Conservation (phyloP, 1,140 invertebrate species). For the Araneus ventricosus region DNA sequence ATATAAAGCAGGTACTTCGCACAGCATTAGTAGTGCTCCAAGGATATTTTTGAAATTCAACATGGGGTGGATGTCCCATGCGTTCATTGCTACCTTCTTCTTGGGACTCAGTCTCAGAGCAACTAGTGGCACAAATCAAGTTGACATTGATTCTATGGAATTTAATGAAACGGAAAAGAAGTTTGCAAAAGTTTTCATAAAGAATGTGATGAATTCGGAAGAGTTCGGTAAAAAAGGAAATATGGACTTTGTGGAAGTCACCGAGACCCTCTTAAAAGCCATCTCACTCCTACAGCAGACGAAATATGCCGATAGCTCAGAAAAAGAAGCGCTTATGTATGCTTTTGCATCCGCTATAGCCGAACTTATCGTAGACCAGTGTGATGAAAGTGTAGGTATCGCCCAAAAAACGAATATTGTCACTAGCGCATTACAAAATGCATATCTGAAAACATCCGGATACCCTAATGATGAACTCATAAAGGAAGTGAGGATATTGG, state of each 20-base stretch:
- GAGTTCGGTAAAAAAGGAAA: conserved; percentile 10
- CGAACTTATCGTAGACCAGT: conserved; percentile 15
- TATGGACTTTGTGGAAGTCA: conserved; percentile 8
- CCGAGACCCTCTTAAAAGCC: not conserved
- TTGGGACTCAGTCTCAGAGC: not conserved
- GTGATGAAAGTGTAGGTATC: not conserved
- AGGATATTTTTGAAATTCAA: not conserved
- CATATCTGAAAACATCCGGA: not conserved
- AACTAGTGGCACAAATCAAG: not conserved
- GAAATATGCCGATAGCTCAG: not conserved
- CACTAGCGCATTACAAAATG: conserved; percentile 9
- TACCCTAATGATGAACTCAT: not conserved
- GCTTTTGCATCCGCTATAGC: conserved; percentile 25
- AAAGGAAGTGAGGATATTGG: not conserved
- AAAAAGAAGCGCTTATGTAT: conserved; percentile 19
- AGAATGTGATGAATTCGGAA: not conserved
- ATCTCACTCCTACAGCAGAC: not conserved
- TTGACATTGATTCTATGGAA: not conserved
- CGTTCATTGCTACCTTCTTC: not conserved
- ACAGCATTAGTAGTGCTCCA: not conserved
- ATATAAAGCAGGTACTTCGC: conserved; percentile 14
- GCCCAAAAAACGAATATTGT: conserved; percentile 13
- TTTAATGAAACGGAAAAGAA: conserved; percentile 35
- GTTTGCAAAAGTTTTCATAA: conserved; percentile 28
- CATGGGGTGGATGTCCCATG: conserved; percentile 52